Evolutionary conservation across 2,797 vertebrate genomes (phyloP).

Genomic region (Falco rusticolus): DNA sequence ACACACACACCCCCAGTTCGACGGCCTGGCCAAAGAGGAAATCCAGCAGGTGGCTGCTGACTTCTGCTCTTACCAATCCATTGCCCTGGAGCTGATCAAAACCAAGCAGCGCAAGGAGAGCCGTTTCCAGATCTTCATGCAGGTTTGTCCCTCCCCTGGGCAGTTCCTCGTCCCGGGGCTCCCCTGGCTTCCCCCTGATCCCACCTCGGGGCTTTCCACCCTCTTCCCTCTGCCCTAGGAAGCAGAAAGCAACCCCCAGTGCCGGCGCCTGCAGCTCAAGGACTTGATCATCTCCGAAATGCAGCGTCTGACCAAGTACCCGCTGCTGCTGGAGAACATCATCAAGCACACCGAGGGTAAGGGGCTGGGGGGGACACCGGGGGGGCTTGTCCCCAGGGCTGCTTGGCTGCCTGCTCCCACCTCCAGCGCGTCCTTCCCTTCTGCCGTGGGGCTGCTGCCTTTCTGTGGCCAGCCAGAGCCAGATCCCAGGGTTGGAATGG

Average conservation of each 20-base stretch:
- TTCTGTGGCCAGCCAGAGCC: too few species aligned
- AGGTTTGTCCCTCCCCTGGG: conserved; percentile 71
- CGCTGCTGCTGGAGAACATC: conserved; percentile 78
- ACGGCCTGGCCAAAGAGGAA: conserved; percentile 85
- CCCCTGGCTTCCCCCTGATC: background rate
- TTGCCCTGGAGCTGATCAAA: conserved; percentile 91
- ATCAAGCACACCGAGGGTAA: conserved; percentile 76
- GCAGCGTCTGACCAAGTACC: conserved; percentile 91
- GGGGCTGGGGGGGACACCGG: background rate
- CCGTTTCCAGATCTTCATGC: conserved; percentile 90
- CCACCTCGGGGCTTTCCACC: background rate
- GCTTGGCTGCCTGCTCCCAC: fast-evolving
- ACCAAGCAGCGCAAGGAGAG: conserved; percentile 92
- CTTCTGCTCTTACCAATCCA: conserved; percentile 89
- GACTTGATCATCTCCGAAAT: conserved; percentile 93
- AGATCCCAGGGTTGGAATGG: background rate
- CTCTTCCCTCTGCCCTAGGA: conserved; percentile 74
- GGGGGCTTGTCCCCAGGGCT: fast-evolving
- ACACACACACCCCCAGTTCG: conserved; percentile 78
- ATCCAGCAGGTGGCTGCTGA: conserved; percentile 88
- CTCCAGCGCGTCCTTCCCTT: background rate
- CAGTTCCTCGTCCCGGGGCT: fast-evolving
- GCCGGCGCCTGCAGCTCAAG: conserved; percentile 90
- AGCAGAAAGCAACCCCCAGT: conserved; percentile 91
- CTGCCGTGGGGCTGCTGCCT: fast-evolving